These are phyloP conservation scores for Sebastiscus tertius DNA, from an alignment of 2,797 vertebrate species.

Conservation along the genomic window DNA sequence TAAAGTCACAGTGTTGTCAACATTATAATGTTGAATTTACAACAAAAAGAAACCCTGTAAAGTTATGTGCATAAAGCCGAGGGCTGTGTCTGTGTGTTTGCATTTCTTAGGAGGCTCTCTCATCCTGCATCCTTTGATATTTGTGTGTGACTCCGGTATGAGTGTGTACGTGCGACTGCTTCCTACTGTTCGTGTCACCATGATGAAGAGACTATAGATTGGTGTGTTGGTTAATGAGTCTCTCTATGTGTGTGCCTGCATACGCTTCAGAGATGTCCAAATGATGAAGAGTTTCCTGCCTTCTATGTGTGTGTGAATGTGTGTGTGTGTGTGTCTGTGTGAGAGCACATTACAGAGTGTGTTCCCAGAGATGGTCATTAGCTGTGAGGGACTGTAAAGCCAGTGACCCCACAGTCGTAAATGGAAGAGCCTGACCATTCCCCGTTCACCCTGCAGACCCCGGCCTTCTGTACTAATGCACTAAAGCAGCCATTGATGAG, in stretches of 20 bases:
- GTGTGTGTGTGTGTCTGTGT: constrained; percentile 20
- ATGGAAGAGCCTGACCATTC: constrained; percentile 51
- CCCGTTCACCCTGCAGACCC: constrained; percentile 44
- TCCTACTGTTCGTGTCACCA: constrained; percentile 53
- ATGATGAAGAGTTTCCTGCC: constrained; percentile 57
- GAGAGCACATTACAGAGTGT: constrained; percentile 22
- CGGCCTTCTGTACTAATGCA: constrained; percentile 60
- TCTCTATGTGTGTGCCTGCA: constrained; percentile 19
- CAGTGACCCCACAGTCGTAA: constrained; percentile 57
- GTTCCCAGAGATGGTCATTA: constrained; percentile 70
- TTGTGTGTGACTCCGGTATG: background rate
- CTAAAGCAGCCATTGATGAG: constrained; percentile 46
- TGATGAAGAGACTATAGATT: constrained; percentile 72
- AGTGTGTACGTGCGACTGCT: constrained; percentile 13
- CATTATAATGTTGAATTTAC: background rate
- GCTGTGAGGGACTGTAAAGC: constrained; percentile 57
- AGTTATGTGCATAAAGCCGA: background rate
- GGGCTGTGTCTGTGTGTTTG: background rate
- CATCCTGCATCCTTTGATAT: background rate
- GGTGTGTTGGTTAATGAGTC: constrained; percentile 62
- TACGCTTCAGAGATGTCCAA: constrained; percentile 53
- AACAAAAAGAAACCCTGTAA: background rate
- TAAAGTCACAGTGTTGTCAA: background rate
- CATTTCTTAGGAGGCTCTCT: background rate
- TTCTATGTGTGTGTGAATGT: constrained; percentile 6